Conservation (phyloP, 2,888 invertebrate genomes). For the Antheraea yamamai region DNA sequence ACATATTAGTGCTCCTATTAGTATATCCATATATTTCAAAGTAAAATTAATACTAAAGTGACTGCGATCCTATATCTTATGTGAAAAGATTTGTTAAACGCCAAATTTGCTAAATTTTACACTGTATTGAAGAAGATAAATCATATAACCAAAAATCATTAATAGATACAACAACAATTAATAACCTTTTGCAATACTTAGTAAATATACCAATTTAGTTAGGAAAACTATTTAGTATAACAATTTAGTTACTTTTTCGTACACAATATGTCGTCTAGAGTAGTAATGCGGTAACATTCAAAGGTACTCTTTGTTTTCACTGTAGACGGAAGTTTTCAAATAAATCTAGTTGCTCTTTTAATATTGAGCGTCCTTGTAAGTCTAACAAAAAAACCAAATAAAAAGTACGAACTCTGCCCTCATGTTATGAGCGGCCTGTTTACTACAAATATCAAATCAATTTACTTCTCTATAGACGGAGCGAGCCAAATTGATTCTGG, state of each 20-base stretch:
- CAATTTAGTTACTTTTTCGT: neutral
- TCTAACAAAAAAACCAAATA: slow-evolving; percentile 12
- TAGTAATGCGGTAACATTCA: neutral
- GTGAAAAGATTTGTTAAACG: neutral
- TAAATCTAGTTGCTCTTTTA: neutral
- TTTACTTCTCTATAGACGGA: slow-evolving; percentile 73
- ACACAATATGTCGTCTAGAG: neutral
- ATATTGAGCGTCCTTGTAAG: neutral
- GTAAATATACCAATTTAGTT: neutral
- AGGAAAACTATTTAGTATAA: neutral
- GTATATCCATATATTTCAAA: neutral
- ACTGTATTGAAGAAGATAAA: neutral
- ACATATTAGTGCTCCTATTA: neutral
- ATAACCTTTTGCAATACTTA: neutral
- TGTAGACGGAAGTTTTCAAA: neutral
- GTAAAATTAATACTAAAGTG: neutral
- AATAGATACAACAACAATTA: neutral
- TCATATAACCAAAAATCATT: neutral
- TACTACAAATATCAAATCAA: slow-evolving; percentile 35
- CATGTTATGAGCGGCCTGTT: slow-evolving; percentile 27
- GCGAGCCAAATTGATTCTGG: slow-evolving; percentile 85
- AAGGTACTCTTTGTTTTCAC: neutral
- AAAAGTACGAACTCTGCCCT: slow-evolving; percentile 22
- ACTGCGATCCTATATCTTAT: neutral
- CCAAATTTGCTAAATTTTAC: neutral